These are phyloP conservation scores for Nothocercus nigrocapillus DNA, from an alignment of 2,113 vertebrate species.

Conservation along the genomic window DNA sequence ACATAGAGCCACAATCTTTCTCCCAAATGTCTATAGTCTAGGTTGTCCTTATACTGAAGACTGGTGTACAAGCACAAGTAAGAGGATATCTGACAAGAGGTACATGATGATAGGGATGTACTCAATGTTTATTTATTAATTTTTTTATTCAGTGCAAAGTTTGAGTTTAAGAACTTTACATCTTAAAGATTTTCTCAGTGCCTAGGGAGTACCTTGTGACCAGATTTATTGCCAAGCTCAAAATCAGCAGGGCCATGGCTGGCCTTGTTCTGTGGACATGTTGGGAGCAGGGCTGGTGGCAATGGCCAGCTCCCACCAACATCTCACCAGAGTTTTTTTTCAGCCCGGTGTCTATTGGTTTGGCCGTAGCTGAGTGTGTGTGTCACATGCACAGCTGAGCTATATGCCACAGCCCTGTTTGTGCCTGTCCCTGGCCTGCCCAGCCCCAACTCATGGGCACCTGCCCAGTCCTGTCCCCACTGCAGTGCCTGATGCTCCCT, in stretches of 20 bases:
- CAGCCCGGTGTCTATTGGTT: no score
- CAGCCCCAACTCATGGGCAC: no score
- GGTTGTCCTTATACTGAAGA: background rate
- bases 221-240: fast-evolving
- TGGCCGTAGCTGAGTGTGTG: no score
- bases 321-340: background rate
- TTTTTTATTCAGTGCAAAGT: background rate
- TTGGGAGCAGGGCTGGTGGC: no score
- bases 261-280: no score
- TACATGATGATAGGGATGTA: background rate
- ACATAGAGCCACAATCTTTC: background rate
- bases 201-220: background rate
- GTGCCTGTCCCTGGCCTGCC: no score
- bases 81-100: background rate
- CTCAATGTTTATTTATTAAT: background rate
- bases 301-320: background rate
- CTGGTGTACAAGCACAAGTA: background rate
- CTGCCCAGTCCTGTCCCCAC: no score
- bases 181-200: background rate
- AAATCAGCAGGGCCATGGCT: no score
- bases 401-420: no score
- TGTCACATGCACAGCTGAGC: no score
- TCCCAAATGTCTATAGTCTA: background rate
- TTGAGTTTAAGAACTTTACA: background rate
- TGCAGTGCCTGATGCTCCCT: no score